Percentiles rank a stretch among this genome's conserved stretches.
Conservation (phyloP, 2,797 vertebrate species). For the Neosilurus hyrtlii region DNA sequence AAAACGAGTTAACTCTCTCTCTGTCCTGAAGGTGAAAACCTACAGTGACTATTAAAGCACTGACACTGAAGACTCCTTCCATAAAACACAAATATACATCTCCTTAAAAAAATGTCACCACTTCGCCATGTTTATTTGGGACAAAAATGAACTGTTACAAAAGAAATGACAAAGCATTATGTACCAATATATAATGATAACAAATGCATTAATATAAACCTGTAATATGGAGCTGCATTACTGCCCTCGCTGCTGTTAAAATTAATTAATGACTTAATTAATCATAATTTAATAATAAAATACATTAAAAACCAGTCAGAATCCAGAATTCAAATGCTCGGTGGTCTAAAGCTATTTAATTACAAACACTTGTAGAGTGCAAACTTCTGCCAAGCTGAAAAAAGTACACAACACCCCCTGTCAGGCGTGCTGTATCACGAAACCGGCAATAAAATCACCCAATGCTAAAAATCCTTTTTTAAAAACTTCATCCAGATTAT, state of each 20-base stretch:
- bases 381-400: too few relatives aligned
- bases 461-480: too few relatives aligned
- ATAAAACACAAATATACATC: not conserved
- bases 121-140: not conserved
- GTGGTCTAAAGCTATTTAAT: not conserved
- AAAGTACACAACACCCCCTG: too few relatives aligned
- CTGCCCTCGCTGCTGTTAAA: not conserved
- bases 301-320: not conserved
- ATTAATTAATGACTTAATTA: too few relatives aligned
- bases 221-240: too few relatives aligned
- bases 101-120: too few relatives aligned
- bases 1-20: not conserved
- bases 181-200: not conserved
- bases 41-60: not conserved
- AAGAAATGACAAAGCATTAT: not conserved
- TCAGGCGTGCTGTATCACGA: too few relatives aligned
- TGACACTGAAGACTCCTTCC: not conserved
- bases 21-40: not conserved
- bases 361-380: too few relatives aligned
- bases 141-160: not conserved
- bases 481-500: too few relatives aligned
- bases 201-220: not conserved
- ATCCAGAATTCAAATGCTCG: not conserved
- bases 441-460: too few relatives aligned
- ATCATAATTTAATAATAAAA: too few relatives aligned